These are phyloP conservation scores for Psilopogon haemacephalus DNA, from an alignment of 2,113 vertebrate genomes.

Conservation along the genomic window DNA sequence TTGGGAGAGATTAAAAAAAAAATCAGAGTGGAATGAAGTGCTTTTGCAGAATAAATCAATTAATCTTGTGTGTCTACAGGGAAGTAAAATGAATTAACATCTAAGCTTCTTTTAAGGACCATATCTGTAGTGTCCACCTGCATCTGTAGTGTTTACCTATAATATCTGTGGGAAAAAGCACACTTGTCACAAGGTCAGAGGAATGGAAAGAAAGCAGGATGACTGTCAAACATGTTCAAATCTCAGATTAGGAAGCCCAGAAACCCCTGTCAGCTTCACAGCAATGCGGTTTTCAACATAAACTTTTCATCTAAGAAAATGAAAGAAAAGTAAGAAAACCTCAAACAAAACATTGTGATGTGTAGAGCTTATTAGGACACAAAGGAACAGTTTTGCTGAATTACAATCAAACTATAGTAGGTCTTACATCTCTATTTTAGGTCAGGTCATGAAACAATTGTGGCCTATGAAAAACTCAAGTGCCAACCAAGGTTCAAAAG, in stretches of 20 bases:
- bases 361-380: fast-evolving
- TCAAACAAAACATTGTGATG: background rate
- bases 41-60: background rate
- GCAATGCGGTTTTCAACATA: background rate
- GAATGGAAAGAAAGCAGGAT: background rate
- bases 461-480: background rate
- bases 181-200: background rate
- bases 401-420: background rate
- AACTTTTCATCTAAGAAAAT: background rate
- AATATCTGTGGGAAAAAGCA: background rate
- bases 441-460: background rate
- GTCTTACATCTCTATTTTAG: background rate
- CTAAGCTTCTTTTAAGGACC: background rate
- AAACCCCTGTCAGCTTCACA: background rate
- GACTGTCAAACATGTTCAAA: background rate
- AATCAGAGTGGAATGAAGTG: background rate
- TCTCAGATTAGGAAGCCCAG: background rate
- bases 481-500: background rate
- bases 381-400: background rate
- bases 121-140: background rate
- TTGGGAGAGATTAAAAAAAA: background rate
- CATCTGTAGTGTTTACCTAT: background rate
- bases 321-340: background rate
- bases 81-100: background rate
- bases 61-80: background rate